Base-by-base conservation (phyloP, 2,113 vertebrate genomes). In the Crotalus horridus region DNA sequence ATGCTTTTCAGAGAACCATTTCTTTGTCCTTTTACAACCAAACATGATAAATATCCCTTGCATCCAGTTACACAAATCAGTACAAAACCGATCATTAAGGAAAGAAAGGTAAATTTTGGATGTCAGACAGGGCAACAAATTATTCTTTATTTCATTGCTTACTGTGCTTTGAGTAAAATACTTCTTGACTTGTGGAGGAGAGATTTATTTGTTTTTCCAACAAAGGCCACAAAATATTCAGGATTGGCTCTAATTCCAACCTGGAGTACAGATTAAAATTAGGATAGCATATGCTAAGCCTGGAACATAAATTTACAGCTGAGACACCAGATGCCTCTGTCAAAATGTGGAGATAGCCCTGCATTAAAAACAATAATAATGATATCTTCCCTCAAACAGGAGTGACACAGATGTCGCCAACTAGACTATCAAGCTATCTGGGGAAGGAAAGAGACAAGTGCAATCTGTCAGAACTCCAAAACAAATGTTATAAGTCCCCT, bases 381-480 rank as follows among this genome's bases (percentile, higher is more conserved):
- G 10, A 85, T 86, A 21, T 15, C 54, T 85, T 81, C 87, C 85
- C 89, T 59, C 69, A 85, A 24, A 59, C 29, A 86, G 43, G 15
- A 61, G 46, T 61, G 88, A 33, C 54, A 85, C 46, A 90, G 89
- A 53, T 89, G 53, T 51, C 48, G 9, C 53, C 39, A 85, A 51
- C 53, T 61, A 89, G 61, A 39, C 55, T 46, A 17, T 92, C 87
- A 55, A 89, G 59, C 39, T 91, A 29, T 29, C 55, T 89, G 33
- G 23, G 39, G 26, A 86, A 87, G 39, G 54, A 29, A 59, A 58
- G 11, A 53, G 24, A 24, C 69, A 59, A 48, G 54, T 46, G 23
- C 29, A 85, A 92, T 23, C 87, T 92, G 54, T 89, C 88, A 26
- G 29, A 93, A 92, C 87, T 93, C 46, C 93, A 20, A 58, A 92